Base-by-base conservation (phyloP, 1,140 invertebrate species). In the Drosophila littoralis region DNA sequence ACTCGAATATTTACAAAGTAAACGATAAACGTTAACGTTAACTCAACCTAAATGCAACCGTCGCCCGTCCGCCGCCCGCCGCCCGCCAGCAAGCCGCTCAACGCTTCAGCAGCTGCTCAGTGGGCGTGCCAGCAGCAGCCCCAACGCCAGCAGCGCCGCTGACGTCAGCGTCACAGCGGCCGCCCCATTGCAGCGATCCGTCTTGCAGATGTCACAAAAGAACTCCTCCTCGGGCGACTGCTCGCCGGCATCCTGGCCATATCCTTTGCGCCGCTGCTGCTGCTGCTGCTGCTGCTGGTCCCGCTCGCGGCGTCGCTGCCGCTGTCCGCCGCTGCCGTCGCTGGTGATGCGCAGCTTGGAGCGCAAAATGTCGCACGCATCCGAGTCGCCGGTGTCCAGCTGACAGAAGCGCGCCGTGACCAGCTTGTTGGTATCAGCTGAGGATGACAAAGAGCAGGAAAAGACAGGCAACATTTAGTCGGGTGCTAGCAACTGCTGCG, bases 1-100 rank as follows among this genome's bases (percentile, higher is more conserved):
- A 66, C 66, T 88, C 69, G 77, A 88, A 88, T 88, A 88, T 88
- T 88, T 88, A 89, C 83, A 89, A 88, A 88, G 84, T 88, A 88
- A 86, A 83, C 66, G 65, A 61, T 67, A 72, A 79, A 75, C 67
- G 75, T 74, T 67, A 85, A 86, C 61, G 60, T 73, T 74, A 86
- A 80, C 80, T 88, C 79, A 88, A 88, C 73, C 77, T 88, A 88
- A 88, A 88, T 88, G 83, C 83, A 89, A 79, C 75, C 76, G 64
- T 51, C 64, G 55, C 66, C 54, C 35, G 43, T 65, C 67, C 32
- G 43, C 33, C 48, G 72, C 54, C 17, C 4, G 15, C 22, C 38
- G 7, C 22, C 32, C 38, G 13, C 32, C 46, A 33, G 22, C 22
- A 28, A 28, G 0, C 28, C 9, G 10, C n/a, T 17, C 38, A 17